Evolutionary conservation across 2,888 invertebrate species (phyloP), one percentile per base, ranked within the genome.

Genomic region (Psococerastis gibbosa): DNA sequence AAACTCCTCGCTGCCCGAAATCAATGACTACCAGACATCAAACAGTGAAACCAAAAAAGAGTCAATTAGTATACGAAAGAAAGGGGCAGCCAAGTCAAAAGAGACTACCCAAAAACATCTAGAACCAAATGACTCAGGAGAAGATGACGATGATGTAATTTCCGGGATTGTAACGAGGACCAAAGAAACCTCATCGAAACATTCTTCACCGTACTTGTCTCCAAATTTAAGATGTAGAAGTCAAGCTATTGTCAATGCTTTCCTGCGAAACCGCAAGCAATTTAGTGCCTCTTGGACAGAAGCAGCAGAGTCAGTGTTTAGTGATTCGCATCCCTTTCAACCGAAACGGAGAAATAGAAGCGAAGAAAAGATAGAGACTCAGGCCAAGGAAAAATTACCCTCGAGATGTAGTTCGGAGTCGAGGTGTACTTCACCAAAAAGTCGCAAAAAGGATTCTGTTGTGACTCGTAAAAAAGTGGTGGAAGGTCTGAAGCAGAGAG

Each of bases 141-240:
- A 33, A 33, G 33, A 33, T 33, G 33, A 33, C 33, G 33, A 33
- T 6, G 33, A 33, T 17, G 33, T 33, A 17, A 33, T 33, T n/a
- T n/a, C n/a, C 33, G 33, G 17, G 17, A 33, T 33, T 15, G 33
- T 17, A 4, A 15, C 33, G 33, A 33, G 33, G 9, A 33, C 16
- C 9, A 33, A 33, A 6, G 16, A 17, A 33, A 9, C 31, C 9
- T 9, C 9, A 31, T 9, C 9, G 31, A 33, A 33, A 9, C 33
- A 33, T 33, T n/a, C n/a, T n/a, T n/a, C n/a, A n/a, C n/a, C n/a
- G n/a, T n/a, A n/a, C n/a, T n/a, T n/a, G n/a, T n/a, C n/a, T n/a
- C n/a, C n/a, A n/a, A n/a, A n/a, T n/a, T n/a, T n/a, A n/a, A n/a
- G n/a, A n/a, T n/a, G n/a, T n/a, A n/a, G n/a, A n/a, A n/a, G n/a